Evolutionary conservation across 2,797 vertebrate species (phyloP).

Genomic region (Rallus crepitans): DNA sequence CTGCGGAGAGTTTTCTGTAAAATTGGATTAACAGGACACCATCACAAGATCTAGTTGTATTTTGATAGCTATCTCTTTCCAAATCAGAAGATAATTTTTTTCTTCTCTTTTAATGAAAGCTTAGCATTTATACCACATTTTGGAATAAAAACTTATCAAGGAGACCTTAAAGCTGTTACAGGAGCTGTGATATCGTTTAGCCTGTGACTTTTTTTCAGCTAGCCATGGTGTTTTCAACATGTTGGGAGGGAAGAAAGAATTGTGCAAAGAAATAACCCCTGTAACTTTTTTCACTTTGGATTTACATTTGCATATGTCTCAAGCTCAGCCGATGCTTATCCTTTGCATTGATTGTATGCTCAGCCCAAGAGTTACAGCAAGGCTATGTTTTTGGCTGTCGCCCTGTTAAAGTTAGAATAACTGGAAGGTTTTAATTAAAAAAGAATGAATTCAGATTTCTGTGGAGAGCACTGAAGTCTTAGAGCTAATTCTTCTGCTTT

Average conservation of each 20-base stretch:
- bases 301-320: neutral
- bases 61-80: conserved; percentile 7
- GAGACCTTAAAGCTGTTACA: neutral
- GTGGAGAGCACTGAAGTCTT: neutral
- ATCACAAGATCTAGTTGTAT: neutral
- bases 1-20: neutral
- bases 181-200: neutral
- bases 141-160: neutral
- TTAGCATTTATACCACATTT: neutral
- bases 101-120: neutral
- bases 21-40: neutral
- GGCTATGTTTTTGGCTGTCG: neutral
- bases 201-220: neutral
- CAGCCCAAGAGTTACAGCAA: neutral
- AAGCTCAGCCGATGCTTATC: neutral
- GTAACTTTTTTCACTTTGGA: neutral
- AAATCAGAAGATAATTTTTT: neutral
- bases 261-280: neutral
- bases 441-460: neutral
- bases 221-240: neutral
- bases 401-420: neutral
- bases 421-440: conserved; percentile 12
- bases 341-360: neutral
- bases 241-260: neutral
- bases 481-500: neutral